Evolutionary conservation across 2,113 vertebrate genomes (phyloP), one percentile per base, ranked within the genome.

Genomic region (Psittacara wagleri): DNA sequence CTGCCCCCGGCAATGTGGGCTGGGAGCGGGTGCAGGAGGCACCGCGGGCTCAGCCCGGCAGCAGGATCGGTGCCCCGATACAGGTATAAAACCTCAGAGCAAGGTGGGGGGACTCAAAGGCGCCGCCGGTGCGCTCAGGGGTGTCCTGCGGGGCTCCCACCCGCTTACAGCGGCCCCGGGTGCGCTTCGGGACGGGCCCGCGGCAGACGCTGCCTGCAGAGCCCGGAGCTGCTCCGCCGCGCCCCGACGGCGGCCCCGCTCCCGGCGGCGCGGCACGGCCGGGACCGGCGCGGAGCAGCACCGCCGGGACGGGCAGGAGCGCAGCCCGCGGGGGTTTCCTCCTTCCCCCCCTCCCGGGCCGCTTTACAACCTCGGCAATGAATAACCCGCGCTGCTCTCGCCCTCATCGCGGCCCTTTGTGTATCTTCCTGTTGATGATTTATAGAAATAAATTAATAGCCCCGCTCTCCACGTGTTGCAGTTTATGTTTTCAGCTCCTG

Each of bases 391-490:
- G 98, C 98, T 97, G 98, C 97, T 97, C 98, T 99, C 98, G 98
- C 97, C 98, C 98, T 98, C 98, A 98, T 98, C 99, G 97, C 98
- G 97, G 97, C 97, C 97, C 97, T 98, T 98, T 99, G 99, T 99
- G 99, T 99, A 98, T 98, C 99, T 99, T 99, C 98, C 98, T 98
- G 99, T 99, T 98, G 99, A 99, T 99, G 98, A 99, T 99, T 99
- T 99, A 99, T 99, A 99, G 98, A 98, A 99, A 99, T 98, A 99
- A 99, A 99, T 99, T 99, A 99, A 99, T 99, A 99, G 98, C 98
- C 98, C 98, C 97, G 98, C 92, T 96, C 98, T 98, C 98, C 99
- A 99, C 99, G 99, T 99, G 99, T 97, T 98, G 98, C 94, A 95
- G 98, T 97, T 97, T 96, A 96, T 94, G 95, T 97, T 97, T 97